A percentile compares a stretch with the other conserved stretches of the same genome.
These are phyloP conservation scores for Eledona agricola DNA, from an alignment of 2,888 invertebrate species.

Conservation along the genomic window DNA sequence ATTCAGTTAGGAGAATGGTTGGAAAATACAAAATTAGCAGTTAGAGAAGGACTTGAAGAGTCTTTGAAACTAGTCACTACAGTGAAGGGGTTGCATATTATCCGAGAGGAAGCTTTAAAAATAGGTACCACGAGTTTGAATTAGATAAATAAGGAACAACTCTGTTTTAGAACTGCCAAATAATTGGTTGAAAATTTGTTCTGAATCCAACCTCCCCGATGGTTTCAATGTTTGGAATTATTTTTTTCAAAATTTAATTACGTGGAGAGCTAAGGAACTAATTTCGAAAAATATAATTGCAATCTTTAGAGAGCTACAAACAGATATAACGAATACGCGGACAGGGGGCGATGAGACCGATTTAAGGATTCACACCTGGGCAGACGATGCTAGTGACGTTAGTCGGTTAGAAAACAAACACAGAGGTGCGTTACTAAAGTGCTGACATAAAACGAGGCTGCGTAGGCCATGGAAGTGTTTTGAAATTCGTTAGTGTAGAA, in stretches of 20 bases:
- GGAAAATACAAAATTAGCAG: conserved; percentile 67
- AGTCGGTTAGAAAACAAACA: conserved; percentile 57
- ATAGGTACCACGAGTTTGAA: too few relatives aligned
- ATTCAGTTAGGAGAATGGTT: conserved; percentile 71
- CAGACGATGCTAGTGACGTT: conserved; percentile 70
- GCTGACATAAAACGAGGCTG: too few relatives aligned
- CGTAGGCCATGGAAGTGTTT: too few relatives aligned
- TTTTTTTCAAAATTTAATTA: conserved; percentile 78
- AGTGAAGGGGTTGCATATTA: conserved; percentile 76
- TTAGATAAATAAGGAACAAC: neutral
- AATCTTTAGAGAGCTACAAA: conserved; percentile 60
- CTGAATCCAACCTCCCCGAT: conserved; percentile 67
- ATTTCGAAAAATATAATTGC: conserved; percentile 61
- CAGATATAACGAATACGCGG: conserved; percentile 53
- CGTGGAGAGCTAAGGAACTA: conserved; percentile 72
- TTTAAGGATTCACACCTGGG: conserved; percentile 78
- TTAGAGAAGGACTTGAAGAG: conserved; percentile 68
- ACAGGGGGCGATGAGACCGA: conserved; percentile 59
- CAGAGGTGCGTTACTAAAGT: conserved; percentile 52
- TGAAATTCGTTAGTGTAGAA: too few relatives aligned
- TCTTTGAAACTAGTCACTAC: conserved; percentile 73
- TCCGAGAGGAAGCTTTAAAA: conserved; percentile 74
- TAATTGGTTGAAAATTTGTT: conserved; percentile 72
- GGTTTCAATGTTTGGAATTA: conserved; percentile 74
- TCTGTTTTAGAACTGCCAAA: conserved; percentile 66